These are phyloP conservation scores for Gila orcuttii DNA, from an alignment of 2,113 vertebrate species.

Conservation along the genomic window DNA sequence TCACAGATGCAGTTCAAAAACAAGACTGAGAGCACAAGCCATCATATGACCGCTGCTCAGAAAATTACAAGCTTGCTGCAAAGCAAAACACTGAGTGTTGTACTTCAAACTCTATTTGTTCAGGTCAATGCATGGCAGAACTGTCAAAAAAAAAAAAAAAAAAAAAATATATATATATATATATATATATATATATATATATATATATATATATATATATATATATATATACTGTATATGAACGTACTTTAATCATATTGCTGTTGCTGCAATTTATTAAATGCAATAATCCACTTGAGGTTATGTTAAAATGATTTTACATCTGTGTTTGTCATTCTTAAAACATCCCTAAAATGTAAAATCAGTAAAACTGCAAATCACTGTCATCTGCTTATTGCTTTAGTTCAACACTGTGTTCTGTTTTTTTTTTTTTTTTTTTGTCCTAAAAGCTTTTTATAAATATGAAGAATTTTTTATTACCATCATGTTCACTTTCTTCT, in stretches of 20 bases:
- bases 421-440: neutral
- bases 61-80: neutral
- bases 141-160: too few species aligned
- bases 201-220: too few species aligned
- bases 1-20: neutral
- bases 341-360: neutral
- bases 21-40: neutral
- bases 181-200: too few species aligned
- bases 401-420: neutral
- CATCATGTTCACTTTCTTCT: neutral
- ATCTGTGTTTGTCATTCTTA: neutral
- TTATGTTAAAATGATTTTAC: neutral
- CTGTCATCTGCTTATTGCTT: constrained; percentile 16
- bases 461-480: neutral
- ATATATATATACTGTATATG: neutral
- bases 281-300: neutral
- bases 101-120: neutral
- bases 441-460: constrained; percentile 8
- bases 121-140: neutral
- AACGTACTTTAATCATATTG: neutral
- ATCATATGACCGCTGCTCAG: neutral
- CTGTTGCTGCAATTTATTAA: neutral
- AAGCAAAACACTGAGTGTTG: neutral
- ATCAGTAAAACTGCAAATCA: neutral
- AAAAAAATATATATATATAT: too few species aligned